These are phyloP conservation scores for Danio rerio DNA, from an alignment of 2,113 vertebrate species.

Conservation along the genomic window GRCz12tu NC_133188.1:30516501-30517000, in stretches of 20 bases:
- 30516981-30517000: not conserved
- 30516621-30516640: constrained; percentile 14
- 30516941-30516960: no score
- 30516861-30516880: constrained; percentile 80
- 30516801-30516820: constrained; percentile 93
- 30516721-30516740: constrained; percentile 92
- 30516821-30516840: constrained; percentile 86
- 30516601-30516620: constrained; percentile 91
- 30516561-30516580: constrained; percentile 97
- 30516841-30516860: constrained; percentile 93
- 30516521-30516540: constrained; percentile 95
- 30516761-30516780: constrained; percentile 90
- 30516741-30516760: constrained; percentile 97
- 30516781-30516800: constrained; percentile 90
- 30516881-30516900: no score
- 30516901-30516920: no score
- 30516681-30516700: constrained; percentile 77
- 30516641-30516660: constrained; percentile 69
- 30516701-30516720: constrained; percentile 97
- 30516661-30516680: constrained; percentile 46
- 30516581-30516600: constrained; percentile 92
- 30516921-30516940: no score
- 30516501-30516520: constrained; percentile 95
- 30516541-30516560: constrained; percentile 92
- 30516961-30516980: no score